Conservation (phyloP, 2,888 invertebrate genomes). For the Chelonus formosanus region DNA sequence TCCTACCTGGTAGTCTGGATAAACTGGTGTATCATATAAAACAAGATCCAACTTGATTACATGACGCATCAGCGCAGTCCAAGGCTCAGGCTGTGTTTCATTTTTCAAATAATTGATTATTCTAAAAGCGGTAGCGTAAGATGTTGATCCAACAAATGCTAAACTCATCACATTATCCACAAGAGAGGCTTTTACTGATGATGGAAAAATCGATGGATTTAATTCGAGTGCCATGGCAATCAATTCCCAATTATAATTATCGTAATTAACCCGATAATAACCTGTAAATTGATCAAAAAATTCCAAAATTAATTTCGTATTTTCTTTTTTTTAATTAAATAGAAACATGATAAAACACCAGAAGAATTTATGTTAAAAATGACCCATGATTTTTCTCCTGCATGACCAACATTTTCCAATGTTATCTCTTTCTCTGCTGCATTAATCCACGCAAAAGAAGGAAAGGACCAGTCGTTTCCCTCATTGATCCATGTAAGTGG, state of each 20-base stretch:
- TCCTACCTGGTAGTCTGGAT: conserved; percentile 54
- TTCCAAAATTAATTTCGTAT: conserved; percentile 19
- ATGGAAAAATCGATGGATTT: conserved; percentile 60
- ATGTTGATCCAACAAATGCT: conserved; percentile 63
- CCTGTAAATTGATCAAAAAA: conserved; percentile 48
- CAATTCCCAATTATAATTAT: conserved; percentile 52
- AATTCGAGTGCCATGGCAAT: conserved; percentile 52
- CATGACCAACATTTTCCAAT: conserved; percentile 35
- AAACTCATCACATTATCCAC: conserved; percentile 68
- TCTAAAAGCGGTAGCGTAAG: conserved; percentile 65
- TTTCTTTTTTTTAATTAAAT: background rate
- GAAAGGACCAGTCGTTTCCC: conserved; percentile 43
- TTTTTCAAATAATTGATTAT: conserved; percentile 67
- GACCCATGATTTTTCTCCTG: conserved; percentile 49
- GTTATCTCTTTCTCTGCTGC: conserved; percentile 40
- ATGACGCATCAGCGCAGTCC: conserved; percentile 65
- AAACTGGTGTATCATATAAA: conserved; percentile 52
- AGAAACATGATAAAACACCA: conserved; percentile 42
- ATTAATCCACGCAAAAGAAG: conserved; percentile 49
- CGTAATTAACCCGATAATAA: conserved; percentile 61
- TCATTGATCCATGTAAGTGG: conserved; percentile 49
- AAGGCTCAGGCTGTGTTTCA: conserved; percentile 67
- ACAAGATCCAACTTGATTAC: conserved; percentile 62
- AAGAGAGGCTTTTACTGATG: conserved; percentile 68
- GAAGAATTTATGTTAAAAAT: conserved; percentile 54